Evolutionary conservation across 23 tunicate genomes (phyloP).

Genomic region (Trididemnum nubilum): DNA sequence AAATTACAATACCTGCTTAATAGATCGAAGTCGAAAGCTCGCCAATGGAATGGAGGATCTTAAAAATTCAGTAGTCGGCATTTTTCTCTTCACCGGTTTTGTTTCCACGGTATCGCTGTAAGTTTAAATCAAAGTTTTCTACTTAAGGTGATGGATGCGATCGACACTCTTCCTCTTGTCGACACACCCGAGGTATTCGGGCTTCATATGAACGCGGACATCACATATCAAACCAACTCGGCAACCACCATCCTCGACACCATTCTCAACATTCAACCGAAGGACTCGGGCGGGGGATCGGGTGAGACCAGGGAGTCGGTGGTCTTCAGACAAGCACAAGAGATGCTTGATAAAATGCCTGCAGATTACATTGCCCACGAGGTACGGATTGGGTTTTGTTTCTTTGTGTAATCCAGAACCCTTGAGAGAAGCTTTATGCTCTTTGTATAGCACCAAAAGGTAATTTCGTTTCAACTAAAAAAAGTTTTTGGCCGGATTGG

Average conservation of each 20-base stretch:
- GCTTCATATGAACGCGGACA: constrained; percentile 93
- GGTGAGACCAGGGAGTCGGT: constrained; percentile 97
- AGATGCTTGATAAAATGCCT: constrained; percentile 89
- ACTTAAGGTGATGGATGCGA: constrained; percentile 99
- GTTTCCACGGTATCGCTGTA: too few relatives aligned
- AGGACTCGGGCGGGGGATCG: constrained; percentile 90
- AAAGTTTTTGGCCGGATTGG: too few relatives aligned
- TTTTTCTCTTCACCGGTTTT: too few relatives aligned
- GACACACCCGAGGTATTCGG: constrained; percentile 96
- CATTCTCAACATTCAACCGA: constrained; percentile 94
- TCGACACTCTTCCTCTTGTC: constrained; percentile 75
- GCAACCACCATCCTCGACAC: constrained; percentile 94
- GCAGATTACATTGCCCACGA: constrained; percentile 86
- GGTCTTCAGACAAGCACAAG: constrained; percentile 93
- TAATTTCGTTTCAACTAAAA: too few relatives aligned
- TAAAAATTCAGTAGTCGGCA: too few relatives aligned
- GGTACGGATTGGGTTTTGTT: constrained; percentile 58
- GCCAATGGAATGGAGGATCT: too few relatives aligned
- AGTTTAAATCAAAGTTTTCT: too few relatives aligned
- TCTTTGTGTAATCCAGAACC: too few relatives aligned
- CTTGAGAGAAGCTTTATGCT: too few relatives aligned
- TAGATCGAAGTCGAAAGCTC: too few relatives aligned
- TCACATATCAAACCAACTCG: constrained; percentile 94
- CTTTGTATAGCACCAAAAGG: too few relatives aligned
- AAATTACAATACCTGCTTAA: too few relatives aligned